phyloP scores from a whole-genome alignment of 2,113 vertebrate species.

The Anoura caudifer region DNA sequence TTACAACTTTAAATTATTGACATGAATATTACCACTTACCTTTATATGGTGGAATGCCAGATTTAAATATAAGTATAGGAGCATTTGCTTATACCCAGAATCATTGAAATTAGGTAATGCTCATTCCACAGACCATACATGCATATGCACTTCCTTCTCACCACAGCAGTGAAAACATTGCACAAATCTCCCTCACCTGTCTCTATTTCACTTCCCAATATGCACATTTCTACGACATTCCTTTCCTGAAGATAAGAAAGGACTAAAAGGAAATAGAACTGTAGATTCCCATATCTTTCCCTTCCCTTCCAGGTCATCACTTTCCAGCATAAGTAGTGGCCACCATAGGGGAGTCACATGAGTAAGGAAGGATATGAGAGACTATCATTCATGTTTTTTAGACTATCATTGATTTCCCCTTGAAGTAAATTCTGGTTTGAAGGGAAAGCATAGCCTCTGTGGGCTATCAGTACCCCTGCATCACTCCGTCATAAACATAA shows the following conservation, averaged over 20 bases:
- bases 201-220: background rate
- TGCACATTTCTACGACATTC: background rate
- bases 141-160: background rate
- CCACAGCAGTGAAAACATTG: background rate
- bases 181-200: background rate
- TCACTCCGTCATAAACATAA: background rate
- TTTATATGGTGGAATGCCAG: background rate
- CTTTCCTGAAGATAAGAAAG: background rate
- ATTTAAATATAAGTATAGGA: background rate
- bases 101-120: background rate
- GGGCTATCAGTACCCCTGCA: background rate
- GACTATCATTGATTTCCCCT: background rate
- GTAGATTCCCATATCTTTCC: background rate
- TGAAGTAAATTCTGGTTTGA: background rate
- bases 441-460: background rate
- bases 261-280: background rate
- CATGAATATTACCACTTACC: background rate
- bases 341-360: rapidly evolving
- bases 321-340: background rate
- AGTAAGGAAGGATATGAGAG: background rate
- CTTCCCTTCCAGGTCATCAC: background rate
- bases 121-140: background rate
- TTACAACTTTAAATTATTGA: background rate
- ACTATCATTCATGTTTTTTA: background rate
- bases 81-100: background rate